phyloP scores from a whole-genome alignment of 2,888 invertebrate genomes.

The Hydriomena furcata region DNA sequence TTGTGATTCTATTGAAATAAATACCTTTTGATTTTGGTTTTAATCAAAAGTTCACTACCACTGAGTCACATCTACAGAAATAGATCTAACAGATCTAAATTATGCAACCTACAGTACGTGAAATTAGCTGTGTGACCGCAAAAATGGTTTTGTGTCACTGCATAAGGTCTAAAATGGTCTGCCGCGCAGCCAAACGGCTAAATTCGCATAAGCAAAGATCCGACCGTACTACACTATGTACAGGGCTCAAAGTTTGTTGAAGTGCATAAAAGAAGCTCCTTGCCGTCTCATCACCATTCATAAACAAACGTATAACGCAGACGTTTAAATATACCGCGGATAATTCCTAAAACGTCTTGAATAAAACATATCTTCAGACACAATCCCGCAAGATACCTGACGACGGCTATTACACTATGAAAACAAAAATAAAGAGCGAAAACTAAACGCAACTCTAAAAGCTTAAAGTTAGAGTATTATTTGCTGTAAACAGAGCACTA shows the following conservation, averaged over 20 bases:
- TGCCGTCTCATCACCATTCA: slow-evolving; percentile 49
- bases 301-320: slow-evolving; percentile 47
- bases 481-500: slow-evolving; percentile 47
- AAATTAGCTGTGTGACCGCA: no score
- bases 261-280: slow-evolving; percentile 34
- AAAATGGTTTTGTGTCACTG: no score
- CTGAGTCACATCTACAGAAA: slow-evolving; percentile 1
- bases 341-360: slow-evolving; percentile 55
- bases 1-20: no score
- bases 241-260: slow-evolving; percentile 22
- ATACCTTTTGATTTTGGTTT: no score
- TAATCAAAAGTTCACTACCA: no score
- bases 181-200: no score
- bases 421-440: slow-evolving; percentile 53
- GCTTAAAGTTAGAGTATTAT: slow-evolving; percentile 46
- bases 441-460: slow-evolving; percentile 40
- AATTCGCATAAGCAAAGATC: no score
- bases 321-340: slow-evolving; percentile 44
- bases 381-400: slow-evolving; percentile 55
- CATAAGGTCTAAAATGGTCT: no score
- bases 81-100: slow-evolving; percentile 22
- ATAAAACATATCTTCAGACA: slow-evolving; percentile 64
- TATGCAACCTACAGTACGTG: neutral
- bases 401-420: slow-evolving; percentile 62
- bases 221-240: no score